Conservation (phyloP, 1,140 invertebrate genomes). For the Chlorops oryzae region DNA sequence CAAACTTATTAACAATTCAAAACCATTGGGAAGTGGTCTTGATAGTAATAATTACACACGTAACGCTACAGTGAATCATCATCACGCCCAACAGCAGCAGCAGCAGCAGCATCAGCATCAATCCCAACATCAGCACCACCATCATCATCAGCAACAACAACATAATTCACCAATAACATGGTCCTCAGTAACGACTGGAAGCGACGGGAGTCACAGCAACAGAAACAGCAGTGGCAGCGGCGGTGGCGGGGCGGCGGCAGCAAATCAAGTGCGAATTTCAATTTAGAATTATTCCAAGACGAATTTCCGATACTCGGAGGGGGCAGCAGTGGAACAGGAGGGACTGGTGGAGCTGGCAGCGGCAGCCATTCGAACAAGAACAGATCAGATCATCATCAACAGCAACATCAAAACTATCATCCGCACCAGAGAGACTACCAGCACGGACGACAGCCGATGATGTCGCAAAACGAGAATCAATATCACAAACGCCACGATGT, state of each 20-base stretch:
- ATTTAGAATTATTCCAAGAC: constrained; percentile 78
- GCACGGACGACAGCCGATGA: constrained; percentile 22
- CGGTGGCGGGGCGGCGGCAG: constrained; percentile 14
- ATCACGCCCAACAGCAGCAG: too few species aligned
- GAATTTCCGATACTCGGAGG: constrained; percentile 73
- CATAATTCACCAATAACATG: constrained; percentile 42
- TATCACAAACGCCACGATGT: constrained; percentile 16
- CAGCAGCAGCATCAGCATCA: too few species aligned
- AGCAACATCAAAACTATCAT: constrained; percentile 36
- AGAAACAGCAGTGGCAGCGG: constrained; percentile 15
- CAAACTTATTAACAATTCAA: constrained; percentile 41
- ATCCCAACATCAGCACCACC: too few species aligned
- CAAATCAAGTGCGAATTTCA: too few species aligned
- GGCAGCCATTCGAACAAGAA: background rate
- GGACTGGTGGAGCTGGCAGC: constrained; percentile 10
- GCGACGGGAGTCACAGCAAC: constrained; percentile 29
- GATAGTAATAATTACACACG: too few species aligned
- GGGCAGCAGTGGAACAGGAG: constrained; percentile 36
- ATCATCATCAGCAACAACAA: constrained; percentile 20
- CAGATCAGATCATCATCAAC: constrained; percentile 23
- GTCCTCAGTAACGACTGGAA: constrained; percentile 45
- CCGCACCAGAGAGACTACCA: constrained; percentile 28
- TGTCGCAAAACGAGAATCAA: background rate
- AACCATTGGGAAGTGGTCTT: constrained; percentile 6
- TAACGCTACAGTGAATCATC: too few species aligned